phyloP scores from a whole-genome alignment of 2,888 invertebrate species.

The Lycia hirtaria region DNA sequence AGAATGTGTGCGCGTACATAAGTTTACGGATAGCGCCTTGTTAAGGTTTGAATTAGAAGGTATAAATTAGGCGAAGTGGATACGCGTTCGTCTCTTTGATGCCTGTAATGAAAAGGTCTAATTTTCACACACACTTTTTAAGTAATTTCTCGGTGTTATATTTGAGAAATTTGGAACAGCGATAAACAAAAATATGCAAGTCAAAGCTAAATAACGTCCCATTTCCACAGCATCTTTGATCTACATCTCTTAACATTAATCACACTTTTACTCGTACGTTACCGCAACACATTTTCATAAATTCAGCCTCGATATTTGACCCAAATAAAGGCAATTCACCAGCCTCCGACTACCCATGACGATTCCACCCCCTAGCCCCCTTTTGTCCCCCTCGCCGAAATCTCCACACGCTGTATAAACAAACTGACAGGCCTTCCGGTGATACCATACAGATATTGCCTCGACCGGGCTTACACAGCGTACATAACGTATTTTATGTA shows the following conservation, averaged over 20 bases:
- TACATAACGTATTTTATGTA: constrained; percentile 40
- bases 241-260: constrained; percentile 21
- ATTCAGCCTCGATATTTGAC: constrained; percentile 37
- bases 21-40: constrained; percentile 77
- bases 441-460: constrained; percentile 66
- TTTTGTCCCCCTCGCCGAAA: constrained; percentile 46
- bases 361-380: constrained; percentile 21
- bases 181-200: background rate
- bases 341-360: constrained; percentile 28
- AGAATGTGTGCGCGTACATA: constrained; percentile 58
- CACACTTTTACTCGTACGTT: constrained; percentile 20
- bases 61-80: constrained; percentile 75
- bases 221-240: constrained; percentile 16
- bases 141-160: background rate
- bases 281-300: constrained; percentile 30
- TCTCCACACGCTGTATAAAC: constrained; percentile 61
- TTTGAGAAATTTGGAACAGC: background rate
- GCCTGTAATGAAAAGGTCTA: constrained; percentile 19
- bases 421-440: constrained; percentile 58
- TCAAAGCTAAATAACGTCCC: constrained; percentile 9
- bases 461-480: constrained; percentile 47
- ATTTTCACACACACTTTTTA: background rate
- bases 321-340: constrained; percentile 40
- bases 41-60: constrained; percentile 80
- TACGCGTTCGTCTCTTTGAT: constrained; percentile 51